Percentiles rank a stretch among this genome's conserved stretches.
Conservation (phyloP, 2,797 vertebrate genomes). For the Cetoscarus ocellatus region DNA sequence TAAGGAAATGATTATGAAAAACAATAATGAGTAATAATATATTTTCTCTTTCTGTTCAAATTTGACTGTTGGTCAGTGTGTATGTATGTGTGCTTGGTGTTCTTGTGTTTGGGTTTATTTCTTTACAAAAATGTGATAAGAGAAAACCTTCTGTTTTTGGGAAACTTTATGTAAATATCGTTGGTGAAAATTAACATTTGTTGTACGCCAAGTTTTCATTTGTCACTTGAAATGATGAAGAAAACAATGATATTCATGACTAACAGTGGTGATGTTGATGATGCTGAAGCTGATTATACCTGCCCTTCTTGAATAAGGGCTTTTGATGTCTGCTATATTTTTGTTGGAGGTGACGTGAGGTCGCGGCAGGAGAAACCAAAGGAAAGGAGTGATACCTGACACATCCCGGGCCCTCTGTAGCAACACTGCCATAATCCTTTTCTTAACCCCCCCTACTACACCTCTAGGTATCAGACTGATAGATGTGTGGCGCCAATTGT, state of each 20-base stretch:
- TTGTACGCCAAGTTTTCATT: slow-evolving; percentile 83
- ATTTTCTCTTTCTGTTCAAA: slow-evolving; percentile 74
- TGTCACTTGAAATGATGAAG: slow-evolving; percentile 81
- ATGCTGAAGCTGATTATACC: slow-evolving; percentile 77
- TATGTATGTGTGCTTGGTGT: slow-evolving; percentile 80
- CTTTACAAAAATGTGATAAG: slow-evolving; percentile 76
- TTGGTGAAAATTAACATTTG: slow-evolving; percentile 81
- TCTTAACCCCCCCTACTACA: not conserved
- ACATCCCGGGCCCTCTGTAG: slow-evolving; percentile 70
- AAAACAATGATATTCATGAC: slow-evolving; percentile 78
- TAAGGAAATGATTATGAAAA: slow-evolving; percentile 77
- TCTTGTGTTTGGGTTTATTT: slow-evolving; percentile 79
- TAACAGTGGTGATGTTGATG: slow-evolving; percentile 77
- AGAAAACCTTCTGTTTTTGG: slow-evolving; percentile 76
- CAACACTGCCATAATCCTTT: slow-evolving; percentile 68
- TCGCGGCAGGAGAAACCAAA: slow-evolving; percentile 67
- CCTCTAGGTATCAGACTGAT: slow-evolving; percentile 35
- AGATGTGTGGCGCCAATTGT: slow-evolving; percentile 32
- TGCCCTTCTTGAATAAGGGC: slow-evolving; percentile 88
- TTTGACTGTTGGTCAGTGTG: slow-evolving; percentile 83
- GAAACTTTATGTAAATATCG: slow-evolving; percentile 87
- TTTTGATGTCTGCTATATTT: slow-evolving; percentile 84
- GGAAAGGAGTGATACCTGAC: slow-evolving; percentile 70
- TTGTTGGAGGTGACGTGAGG: slow-evolving; percentile 75
- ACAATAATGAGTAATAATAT: slow-evolving; percentile 84